These are phyloP conservation scores for Phthorimaea operculella DNA, from an alignment of 1,140 invertebrate genomes.

Conservation along the genomic window DNA sequence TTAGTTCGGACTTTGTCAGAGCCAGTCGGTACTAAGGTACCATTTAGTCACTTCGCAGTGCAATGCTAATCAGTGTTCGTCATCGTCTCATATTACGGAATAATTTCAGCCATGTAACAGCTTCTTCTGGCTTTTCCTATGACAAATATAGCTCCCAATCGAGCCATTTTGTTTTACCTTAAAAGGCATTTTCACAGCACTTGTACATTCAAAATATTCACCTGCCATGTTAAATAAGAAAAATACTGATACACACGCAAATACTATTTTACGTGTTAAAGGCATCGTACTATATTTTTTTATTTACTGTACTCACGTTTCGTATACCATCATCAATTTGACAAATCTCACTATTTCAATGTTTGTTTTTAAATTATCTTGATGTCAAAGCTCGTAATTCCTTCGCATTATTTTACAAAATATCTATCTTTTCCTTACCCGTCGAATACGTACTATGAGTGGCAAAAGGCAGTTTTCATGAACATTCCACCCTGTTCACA, in stretches of 20 bases:
- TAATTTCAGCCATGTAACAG: background rate
- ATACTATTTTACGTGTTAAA: background rate
- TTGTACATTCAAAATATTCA: background rate
- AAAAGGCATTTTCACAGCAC: background rate
- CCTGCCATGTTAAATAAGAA: background rate
- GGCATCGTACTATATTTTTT: background rate
- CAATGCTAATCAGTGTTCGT: no score
- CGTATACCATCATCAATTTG: background rate
- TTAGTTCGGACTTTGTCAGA: background rate
- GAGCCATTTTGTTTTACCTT: background rate
- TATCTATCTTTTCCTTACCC: background rate
- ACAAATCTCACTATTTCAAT: background rate
- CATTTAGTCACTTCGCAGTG: no score
- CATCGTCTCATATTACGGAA: background rate
- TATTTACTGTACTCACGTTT: background rate
- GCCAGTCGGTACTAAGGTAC: no score
- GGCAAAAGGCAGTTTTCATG: slow-evolving; percentile 26
- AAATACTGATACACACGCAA: background rate
- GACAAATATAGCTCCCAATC: background rate
- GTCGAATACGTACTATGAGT: slow-evolving; percentile 13
- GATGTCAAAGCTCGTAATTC: no score
- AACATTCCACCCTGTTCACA: slow-evolving; percentile 17
- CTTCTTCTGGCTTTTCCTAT: background rate
- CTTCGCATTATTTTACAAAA: no score
- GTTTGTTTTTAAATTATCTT: no score